phyloP scores from a whole-genome alignment of 2,797 vertebrate genomes.

The Enteromius trimaculatus region DNA sequence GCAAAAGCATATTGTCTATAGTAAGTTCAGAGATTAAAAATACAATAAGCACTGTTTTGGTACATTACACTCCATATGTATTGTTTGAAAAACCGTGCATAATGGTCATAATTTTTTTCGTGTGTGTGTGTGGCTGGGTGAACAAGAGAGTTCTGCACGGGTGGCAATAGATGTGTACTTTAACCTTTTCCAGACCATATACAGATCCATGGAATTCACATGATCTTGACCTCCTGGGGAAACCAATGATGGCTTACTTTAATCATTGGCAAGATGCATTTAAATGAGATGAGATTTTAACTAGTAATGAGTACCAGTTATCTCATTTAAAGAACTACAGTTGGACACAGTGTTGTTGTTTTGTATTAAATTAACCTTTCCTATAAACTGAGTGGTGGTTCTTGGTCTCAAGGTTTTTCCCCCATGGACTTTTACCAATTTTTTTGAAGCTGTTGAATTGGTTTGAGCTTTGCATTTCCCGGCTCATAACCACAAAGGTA shows the following conservation, averaged over 20 bases:
- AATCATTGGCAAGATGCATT: not conserved
- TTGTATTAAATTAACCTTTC: not conserved
- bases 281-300: not conserved
- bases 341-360: slow-evolving; percentile 6
- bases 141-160: not conserved
- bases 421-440: slow-evolving; percentile 24
- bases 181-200: not conserved
- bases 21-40: not conserved
- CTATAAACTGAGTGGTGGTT: not conserved
- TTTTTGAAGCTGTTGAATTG: not conserved
- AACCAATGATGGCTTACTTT: not conserved
- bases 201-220: not conserved
- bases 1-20: not conserved
- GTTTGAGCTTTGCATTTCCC: not conserved
- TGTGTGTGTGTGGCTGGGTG: not conserved
- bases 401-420: not conserved
- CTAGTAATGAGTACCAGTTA: not conserved
- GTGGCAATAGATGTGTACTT: not conserved
- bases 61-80: not conserved
- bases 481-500: not conserved
- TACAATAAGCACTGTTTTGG: not conserved
- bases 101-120: not conserved
- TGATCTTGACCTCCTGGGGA: not conserved
- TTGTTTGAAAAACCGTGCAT: not conserved
- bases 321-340: not conserved